Conservation (phyloP, 2,888 invertebrate genomes). For the Cataglyphis rosenhaueri region DNA sequence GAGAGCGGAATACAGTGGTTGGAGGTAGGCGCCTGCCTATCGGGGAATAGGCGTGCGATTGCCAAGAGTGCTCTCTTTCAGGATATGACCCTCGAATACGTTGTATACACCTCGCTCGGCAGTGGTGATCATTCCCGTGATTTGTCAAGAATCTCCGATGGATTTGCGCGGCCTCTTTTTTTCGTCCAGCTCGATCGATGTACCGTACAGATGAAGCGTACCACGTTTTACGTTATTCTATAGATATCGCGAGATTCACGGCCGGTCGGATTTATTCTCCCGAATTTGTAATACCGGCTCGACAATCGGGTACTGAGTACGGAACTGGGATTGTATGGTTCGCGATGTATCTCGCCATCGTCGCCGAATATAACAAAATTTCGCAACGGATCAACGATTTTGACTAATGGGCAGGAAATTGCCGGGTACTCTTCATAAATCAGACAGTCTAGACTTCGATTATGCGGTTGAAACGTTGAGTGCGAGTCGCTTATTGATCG, state of each 20-base stretch:
- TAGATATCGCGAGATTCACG: slow-evolving; percentile 63
- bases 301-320: slow-evolving; percentile 43
- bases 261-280: slow-evolving; percentile 65
- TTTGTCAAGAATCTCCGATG: slow-evolving; percentile 53
- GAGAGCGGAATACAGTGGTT: slow-evolving; percentile 50
- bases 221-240: slow-evolving; percentile 19
- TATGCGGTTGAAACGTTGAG: slow-evolving; percentile 43
- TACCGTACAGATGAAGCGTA: slow-evolving; percentile 35
- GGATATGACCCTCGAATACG: slow-evolving; percentile 67
- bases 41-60: slow-evolving; percentile 69
- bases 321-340: slow-evolving; percentile 44
- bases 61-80: slow-evolving; percentile 70
- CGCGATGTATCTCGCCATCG: slow-evolving; percentile 50
- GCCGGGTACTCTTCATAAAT: slow-evolving; percentile 61
- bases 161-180: slow-evolving; percentile 27
- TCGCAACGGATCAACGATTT: slow-evolving; percentile 51
- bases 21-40: slow-evolving; percentile 56
- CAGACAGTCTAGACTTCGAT: slow-evolving; percentile 65
- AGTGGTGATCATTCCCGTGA: slow-evolving; percentile 57
- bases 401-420: slow-evolving; percentile 59
- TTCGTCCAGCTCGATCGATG: slow-evolving; percentile 34
- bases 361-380: slow-evolving; percentile 60
- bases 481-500: slow-evolving; percentile 51
- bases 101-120: slow-evolving; percentile 51
- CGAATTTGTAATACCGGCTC: slow-evolving; percentile 57